Evolutionary conservation across 2,888 invertebrate genomes (phyloP), one percentile per base, ranked within the genome.

Genomic region (Uropetala carovei): DNA sequence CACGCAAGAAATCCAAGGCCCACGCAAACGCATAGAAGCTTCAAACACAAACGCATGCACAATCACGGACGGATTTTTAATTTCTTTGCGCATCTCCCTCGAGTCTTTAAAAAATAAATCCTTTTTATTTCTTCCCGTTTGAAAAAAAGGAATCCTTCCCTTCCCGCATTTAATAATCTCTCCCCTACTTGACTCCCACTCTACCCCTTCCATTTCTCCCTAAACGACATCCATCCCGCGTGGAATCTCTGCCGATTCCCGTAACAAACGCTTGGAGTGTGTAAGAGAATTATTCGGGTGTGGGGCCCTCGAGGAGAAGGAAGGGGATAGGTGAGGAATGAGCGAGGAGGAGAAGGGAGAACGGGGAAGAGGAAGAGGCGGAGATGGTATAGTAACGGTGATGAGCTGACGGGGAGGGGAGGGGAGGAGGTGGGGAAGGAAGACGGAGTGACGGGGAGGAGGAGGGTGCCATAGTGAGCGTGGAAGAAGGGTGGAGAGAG

Each of bases 351-450:
- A 56, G 18, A 18, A 27, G 22, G 30, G 27, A 18, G 60, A 27
- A 30, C 10, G 64, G 89, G 13, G 89, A 89, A 14, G 64, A 89
- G 64, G 89, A 56, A 57, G 83, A 11, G 68, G 56, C n/a, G 64
- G 89, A 30, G 86, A 86, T 89, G 86, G 86, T 30, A 43, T 89
- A 68, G 89, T 89, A 89, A 89, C 89, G 89, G 89, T 89, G 89
- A 89, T 56, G 89, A 89, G 89, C 64, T 64, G 60, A 22, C 59
- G 85, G 58, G 85, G 5, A 56, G 84, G 56, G 84, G 56, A 56
- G 84, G n/a, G 22, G 86, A 16, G 27, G 59, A 22, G 22, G 86
- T 0, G 14, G 86, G 43, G 83, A 43, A 43, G 83, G 83, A 43
- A 30, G 83, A 43, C 14, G 83, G 30, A 56, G 83, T 30, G 56